A percentile compares a stretch with the other conserved stretches of the same genome.
phyloP scores from a whole-genome alignment of 2,113 vertebrate species.

The Pachypanchax playfairii region DNA sequence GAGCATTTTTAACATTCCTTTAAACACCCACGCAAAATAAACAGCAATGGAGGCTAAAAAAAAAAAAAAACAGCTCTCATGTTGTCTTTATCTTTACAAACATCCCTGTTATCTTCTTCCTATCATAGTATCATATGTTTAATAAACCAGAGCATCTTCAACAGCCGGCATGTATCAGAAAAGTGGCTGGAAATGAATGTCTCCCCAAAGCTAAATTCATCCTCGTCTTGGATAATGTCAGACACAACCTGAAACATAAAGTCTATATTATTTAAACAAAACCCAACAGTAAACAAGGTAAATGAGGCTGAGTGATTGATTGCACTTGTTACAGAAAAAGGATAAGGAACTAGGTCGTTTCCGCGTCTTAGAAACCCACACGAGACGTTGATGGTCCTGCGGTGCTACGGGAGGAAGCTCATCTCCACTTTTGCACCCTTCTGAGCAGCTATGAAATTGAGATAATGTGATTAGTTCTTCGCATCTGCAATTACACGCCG shows the following conservation, averaged over 20 bases:
- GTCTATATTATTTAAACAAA: slow-evolving; percentile 24
- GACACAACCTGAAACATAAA: slow-evolving; percentile 24
- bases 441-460: slow-evolving; percentile 47
- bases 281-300: slow-evolving; percentile 33
- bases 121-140: slow-evolving; percentile 1
- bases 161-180: slow-evolving; percentile 7
- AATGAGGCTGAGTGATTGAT: slow-evolving; percentile 25
- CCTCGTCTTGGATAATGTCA: slow-evolving; percentile 47
- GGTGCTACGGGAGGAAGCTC: not conserved
- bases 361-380: not conserved
- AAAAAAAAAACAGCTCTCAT: not conserved
- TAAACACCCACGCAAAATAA: not conserved
- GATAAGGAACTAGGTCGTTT: slow-evolving; percentile 30
- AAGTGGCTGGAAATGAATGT: slow-evolving; percentile 36
- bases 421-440: slow-evolving; percentile 42
- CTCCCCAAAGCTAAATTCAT: slow-evolving; percentile 34
- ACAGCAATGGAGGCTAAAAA: not conserved
- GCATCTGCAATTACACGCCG: slow-evolving; percentile 55
- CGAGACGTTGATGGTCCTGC: slow-evolving; percentile 12
- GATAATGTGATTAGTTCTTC: slow-evolving; percentile 65
- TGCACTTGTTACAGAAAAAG: slow-evolving; percentile 9
- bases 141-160: slow-evolving; percentile 28
- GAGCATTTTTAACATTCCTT: not conserved
- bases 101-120: not conserved
- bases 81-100: not conserved